These are phyloP conservation scores for Solenopsis fugax DNA, from an alignment of 1,140 invertebrate species.

Conservation along the genomic window DNA sequence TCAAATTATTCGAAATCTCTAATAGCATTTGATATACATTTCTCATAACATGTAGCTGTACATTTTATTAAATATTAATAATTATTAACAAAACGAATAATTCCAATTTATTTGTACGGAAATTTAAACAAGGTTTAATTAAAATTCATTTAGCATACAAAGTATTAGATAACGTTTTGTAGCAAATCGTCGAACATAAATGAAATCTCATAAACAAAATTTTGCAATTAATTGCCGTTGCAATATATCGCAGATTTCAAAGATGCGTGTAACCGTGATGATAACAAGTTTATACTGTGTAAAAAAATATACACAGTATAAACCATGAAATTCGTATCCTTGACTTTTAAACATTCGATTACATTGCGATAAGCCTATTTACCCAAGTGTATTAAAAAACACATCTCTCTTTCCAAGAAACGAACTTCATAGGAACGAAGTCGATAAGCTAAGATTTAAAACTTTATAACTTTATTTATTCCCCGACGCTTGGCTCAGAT, in stretches of 20 bases:
- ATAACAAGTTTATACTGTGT: background rate
- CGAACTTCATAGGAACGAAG: constrained; percentile 24
- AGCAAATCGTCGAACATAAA: background rate
- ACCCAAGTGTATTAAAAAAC: background rate
- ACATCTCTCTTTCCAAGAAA: background rate
- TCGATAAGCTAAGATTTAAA: constrained; percentile 39
- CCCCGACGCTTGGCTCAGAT: background rate
- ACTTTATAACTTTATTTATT: constrained; percentile 22
- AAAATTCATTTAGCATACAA: background rate
- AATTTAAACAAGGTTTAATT: constrained; percentile 16
- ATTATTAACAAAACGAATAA: background rate
- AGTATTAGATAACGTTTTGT: background rate
- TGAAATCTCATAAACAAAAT: background rate
- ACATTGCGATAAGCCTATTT: constrained; percentile 18
- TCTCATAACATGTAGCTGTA: background rate
- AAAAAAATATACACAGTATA: background rate
- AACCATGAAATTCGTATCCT: background rate
- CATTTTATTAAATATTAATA: background rate
- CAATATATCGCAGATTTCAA: background rate
- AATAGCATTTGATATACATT: background rate
- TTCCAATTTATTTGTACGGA: background rate
- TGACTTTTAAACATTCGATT: constrained; percentile 10
- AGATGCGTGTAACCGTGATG: background rate
- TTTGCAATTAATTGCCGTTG: background rate
- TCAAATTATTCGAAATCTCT: background rate